Conservation (phyloP, 2,888 invertebrate genomes). For the Agrotis exclamationis region DNA sequence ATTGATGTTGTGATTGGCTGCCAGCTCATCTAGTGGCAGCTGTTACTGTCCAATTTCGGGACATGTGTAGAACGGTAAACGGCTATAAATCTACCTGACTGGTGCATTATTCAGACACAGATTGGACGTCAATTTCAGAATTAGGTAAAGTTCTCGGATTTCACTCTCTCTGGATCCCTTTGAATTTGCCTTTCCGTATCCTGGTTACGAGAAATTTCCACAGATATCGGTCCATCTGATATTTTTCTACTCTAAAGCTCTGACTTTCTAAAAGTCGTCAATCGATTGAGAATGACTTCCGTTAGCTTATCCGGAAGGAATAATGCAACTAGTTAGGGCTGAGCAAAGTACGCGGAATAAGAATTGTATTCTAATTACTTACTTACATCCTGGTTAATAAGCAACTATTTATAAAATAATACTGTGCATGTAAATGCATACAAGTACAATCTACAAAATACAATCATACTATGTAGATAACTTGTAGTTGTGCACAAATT, state of each 20-base stretch:
- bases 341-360: not conserved
- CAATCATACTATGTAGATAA: conserved; percentile 9
- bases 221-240: not conserved
- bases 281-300: conserved; percentile 8
- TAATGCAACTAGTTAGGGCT: not conserved
- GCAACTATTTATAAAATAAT: not conserved
- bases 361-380: conserved; percentile 6
- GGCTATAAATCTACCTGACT: conserved; percentile 8
- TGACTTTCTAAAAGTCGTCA: not conserved
- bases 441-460: not conserved
- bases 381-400: conserved; percentile 4
- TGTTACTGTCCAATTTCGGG: not conserved
- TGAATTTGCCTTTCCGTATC: not conserved
- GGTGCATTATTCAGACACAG: not conserved
- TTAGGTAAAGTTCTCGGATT: not conserved
- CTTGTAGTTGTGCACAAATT: conserved; percentile 1
- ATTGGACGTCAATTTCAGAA: not conserved
- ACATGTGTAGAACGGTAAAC: conserved; percentile 4
- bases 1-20: conserved; percentile 7
- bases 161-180: not conserved
- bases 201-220: not conserved
- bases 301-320: conserved; percentile 1
- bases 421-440: not conserved
- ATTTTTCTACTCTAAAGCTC: not conserved
- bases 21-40: not conserved